Evolutionary conservation across 37 sponge, comb jelly and placozoan species (phyloP).

Genomic region (Dysidea cf. avara): DNA sequence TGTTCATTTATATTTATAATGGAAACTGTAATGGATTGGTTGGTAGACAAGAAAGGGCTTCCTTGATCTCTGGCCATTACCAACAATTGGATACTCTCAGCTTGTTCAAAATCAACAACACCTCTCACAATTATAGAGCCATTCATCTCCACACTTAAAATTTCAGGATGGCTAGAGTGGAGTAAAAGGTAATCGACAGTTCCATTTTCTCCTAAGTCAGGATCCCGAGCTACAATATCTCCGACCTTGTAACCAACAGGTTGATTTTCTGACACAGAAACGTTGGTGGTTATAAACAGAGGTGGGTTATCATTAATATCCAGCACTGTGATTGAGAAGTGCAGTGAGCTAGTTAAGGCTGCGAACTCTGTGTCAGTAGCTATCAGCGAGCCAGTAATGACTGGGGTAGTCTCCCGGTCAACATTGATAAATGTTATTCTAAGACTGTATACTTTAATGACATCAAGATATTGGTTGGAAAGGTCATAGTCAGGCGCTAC

Average conservation of each 20-base stretch:
- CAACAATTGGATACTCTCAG: too few species aligned
- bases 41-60: too few species aligned
- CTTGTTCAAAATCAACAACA: too few species aligned
- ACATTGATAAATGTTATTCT: neutral
- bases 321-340: conserved; percentile 14
- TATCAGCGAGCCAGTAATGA: conserved; percentile 18
- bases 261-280: conserved; percentile 15
- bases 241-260: conserved; percentile 32
- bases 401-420: conserved; percentile 38
- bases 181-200: conserved; percentile 19
- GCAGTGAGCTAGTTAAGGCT: neutral
- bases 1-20: too few species aligned
- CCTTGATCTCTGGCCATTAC: too few species aligned
- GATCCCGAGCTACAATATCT: conserved; percentile 39
- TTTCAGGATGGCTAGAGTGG: too few species aligned
- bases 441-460: too few species aligned
- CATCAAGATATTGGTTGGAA: too few species aligned
- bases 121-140: too few species aligned
- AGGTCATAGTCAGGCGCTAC: too few species aligned
- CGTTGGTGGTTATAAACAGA: neutral
- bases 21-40: too few species aligned
- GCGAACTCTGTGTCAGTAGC: neutral
- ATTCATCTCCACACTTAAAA: too few species aligned
- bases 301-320: conserved; percentile 64
- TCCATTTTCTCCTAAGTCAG: conserved; percentile 48